Conservation (phyloP, 2,888 invertebrate genomes). For the Chloromyia formosa region DNA sequence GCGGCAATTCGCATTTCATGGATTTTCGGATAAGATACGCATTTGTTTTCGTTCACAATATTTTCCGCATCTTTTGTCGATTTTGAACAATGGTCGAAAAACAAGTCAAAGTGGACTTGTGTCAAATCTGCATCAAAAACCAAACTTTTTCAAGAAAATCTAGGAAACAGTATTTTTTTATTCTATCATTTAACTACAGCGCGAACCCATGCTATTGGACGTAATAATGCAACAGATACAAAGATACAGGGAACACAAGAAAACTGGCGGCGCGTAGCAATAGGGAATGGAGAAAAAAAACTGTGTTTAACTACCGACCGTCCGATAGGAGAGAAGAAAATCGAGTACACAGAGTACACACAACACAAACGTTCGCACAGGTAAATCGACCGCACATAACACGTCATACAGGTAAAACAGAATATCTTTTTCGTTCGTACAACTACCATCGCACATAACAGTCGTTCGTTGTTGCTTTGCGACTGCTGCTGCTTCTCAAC, state of each 20-base stretch:
- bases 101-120: no score
- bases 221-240: slow-evolving; percentile 7
- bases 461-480: not conserved
- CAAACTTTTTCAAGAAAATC: no score
- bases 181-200: not conserved
- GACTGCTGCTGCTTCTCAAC: slow-evolving; percentile 13
- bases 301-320: not conserved
- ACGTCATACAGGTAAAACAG: not conserved
- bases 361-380: not conserved
- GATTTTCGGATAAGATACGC: slow-evolving; percentile 16
- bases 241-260: not conserved
- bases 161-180: no score
- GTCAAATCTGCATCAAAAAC: no score
- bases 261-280: not conserved
- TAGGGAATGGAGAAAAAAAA: not conserved
- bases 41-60: slow-evolving; percentile 10
- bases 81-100: no score
- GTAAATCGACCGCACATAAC: slow-evolving; percentile 3
- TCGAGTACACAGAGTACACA: not conserved
- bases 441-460: slow-evolving; percentile 19
- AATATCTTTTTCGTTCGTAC: not conserved
- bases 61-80: not conserved
- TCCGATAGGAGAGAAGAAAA: slow-evolving; percentile 22
- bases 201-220: not conserved
- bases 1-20: slow-evolving; percentile 32